These are phyloP conservation scores for Catotricha subobsoleta DNA, from an alignment of 2,888 invertebrate species.

Conservation along the genomic window DNA sequence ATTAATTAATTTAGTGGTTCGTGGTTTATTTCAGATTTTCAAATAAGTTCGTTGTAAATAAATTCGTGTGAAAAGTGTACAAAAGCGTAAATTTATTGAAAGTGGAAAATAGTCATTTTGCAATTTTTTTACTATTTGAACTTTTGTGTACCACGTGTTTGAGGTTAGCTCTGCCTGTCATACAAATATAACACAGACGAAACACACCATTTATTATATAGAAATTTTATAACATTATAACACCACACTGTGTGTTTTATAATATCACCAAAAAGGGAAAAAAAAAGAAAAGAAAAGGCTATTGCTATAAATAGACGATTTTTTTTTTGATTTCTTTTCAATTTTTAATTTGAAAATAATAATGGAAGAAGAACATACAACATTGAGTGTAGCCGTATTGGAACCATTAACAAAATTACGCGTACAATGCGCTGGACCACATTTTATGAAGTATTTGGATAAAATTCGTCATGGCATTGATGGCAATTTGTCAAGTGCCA, in stretches of 20 bases:
- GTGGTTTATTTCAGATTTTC: too few relatives aligned
- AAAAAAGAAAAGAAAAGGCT: not conserved
- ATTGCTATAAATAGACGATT: not conserved
- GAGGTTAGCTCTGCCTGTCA: slow-evolving; percentile 5
- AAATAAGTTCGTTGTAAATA: too few relatives aligned
- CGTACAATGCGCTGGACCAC: slow-evolving; percentile 11
- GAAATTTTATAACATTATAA: too few relatives aligned
- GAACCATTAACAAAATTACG: slow-evolving; percentile 8
- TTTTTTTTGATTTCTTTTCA: slow-evolving; percentile 2
- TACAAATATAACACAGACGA: not conserved
- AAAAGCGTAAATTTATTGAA: too few relatives aligned
- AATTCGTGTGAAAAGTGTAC: too few relatives aligned
- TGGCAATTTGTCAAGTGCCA: slow-evolving; percentile 10
- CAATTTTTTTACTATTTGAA: not conserved
- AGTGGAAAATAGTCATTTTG: not conserved
- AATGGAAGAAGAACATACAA: slow-evolving; percentile 3
- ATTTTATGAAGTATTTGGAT: slow-evolving; percentile 9
- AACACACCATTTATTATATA: too few relatives aligned
- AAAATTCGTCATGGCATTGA: slow-evolving; percentile 8
- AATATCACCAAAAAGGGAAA: not conserved
- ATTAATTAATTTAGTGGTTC: too few relatives aligned
- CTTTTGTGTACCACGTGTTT: slow-evolving; percentile 6
- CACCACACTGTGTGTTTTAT: not conserved
- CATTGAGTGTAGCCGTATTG: slow-evolving; percentile 6
- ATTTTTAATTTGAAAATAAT: too few relatives aligned